Base-by-base conservation (phyloP, 2,797 vertebrate genomes). In the Acipenser oxyrinchus region DNA sequence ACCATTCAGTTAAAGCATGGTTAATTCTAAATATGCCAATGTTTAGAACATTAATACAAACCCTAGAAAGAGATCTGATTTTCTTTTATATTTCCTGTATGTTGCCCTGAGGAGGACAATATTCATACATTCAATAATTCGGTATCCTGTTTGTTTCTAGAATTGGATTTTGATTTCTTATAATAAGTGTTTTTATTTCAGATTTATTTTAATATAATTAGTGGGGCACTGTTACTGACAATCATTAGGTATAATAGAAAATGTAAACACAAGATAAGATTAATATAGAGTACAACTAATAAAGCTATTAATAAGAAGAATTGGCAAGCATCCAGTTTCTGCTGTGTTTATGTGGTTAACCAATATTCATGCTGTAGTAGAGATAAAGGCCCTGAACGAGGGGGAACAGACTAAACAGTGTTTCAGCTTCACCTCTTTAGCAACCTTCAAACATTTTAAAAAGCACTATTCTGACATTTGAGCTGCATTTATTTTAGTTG, bases 261-360 rank as follows among this genome's bases (percentile, higher is more conserved):
- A n/a, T 58, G 55, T 58, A 58, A 58, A 58, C 12, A n/a, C 7
- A 58, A 58, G 55, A 58, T 13, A 58, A 58, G 55, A 7, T 7
- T 58, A n/a, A n/a, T 58, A 58, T 58, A 58, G 12, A 11, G 55
- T n/a, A 13, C 55, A 58, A 58, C 10, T 58, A 58, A 15, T 58
- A 58, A 58, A 58, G 55, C 11, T 13, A n/a, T 58, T 6, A 58
- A 58, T n/a, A 58, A n/a, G 12, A n/a, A n/a, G 55, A 11, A 58
- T 13, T 58, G 55, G 55, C 55, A 58, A 7, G 12, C 55, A n/a
- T 13, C 55, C 55, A 58, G 12, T 58, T 58, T 58, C 66, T 64
- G 67, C 70, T 74, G 66, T 73, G 75, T 70, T 68, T 71, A 72
- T 71, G 65, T 70, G 72, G 66, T 74, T 73, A 80, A 71, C 70